Evolutionary conservation across 1,140 invertebrate genomes (phyloP).

Genomic region (Microplitis mediator): DNA sequence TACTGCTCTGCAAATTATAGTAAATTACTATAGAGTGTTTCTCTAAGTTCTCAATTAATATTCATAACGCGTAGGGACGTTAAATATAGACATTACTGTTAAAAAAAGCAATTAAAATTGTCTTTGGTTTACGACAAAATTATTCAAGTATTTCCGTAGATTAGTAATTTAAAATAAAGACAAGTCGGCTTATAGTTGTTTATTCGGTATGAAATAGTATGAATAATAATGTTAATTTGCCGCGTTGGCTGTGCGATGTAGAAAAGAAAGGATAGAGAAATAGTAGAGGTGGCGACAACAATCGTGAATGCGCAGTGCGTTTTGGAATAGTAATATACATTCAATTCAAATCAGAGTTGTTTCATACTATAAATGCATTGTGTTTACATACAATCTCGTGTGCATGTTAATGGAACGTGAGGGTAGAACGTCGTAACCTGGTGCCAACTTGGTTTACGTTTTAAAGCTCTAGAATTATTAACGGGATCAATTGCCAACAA

Average conservation of each 20-base stretch:
- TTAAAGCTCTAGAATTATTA: slow-evolving; percentile 24
- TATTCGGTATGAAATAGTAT: background rate
- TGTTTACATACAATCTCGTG: background rate
- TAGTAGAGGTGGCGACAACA: background rate
- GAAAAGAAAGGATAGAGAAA: background rate
- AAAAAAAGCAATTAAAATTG: background rate
- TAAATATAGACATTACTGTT: no score
- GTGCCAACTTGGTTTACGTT: background rate
- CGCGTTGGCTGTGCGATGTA: background rate
- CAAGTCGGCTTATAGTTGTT: background rate
- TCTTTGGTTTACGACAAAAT: background rate
- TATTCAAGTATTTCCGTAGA: background rate
- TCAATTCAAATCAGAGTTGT: background rate
- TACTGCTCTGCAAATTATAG: no score
- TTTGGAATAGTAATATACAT: slow-evolving; percentile 8
- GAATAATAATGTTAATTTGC: background rate
- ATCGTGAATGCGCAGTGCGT: slow-evolving; percentile 19
- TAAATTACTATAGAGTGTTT: no score
- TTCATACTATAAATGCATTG: slow-evolving; percentile 1
- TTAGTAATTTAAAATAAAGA: background rate
- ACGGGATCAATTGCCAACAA: slow-evolving; percentile 4
- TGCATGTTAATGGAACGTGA: slow-evolving; percentile 18
- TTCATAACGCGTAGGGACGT: no score
- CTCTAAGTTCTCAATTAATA: no score
- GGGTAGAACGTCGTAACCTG: background rate